These are phyloP conservation scores for Rhea americana DNA, from an alignment of 2,113 vertebrate species.

Conservation along the genomic window DNA sequence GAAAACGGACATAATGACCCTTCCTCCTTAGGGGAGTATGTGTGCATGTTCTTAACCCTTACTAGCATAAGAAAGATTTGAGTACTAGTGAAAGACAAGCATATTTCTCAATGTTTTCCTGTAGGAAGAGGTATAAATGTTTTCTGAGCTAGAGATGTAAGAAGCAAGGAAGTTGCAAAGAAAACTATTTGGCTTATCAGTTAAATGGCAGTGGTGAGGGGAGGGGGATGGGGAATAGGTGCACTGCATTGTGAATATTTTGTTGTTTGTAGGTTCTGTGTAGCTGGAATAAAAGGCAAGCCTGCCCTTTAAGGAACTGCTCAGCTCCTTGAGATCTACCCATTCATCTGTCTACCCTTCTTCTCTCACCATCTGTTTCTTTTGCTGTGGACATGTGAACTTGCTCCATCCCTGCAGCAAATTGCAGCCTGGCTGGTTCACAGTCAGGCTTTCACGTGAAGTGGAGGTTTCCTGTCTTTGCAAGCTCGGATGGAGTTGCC, in stretches of 20 bases:
- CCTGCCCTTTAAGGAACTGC: conserved; percentile 40
- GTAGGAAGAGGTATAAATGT: background rate
- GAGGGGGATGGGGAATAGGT: background rate
- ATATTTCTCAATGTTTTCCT: background rate
- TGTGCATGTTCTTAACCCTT: background rate
- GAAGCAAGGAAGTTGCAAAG: background rate
- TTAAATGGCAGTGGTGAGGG: background rate
- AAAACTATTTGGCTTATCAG: background rate
- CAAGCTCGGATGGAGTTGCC: background rate
- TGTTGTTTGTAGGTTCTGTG: background rate
- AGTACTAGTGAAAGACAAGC: background rate
- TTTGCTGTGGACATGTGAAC: conserved; percentile 24
- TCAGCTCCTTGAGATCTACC: conserved; percentile 13
- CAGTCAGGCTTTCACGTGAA: background rate
- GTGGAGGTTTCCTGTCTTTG: background rate
- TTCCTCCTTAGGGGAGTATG: background rate
- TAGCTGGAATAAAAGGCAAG: background rate
- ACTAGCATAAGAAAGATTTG: background rate
- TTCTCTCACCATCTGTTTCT: conserved; percentile 58
- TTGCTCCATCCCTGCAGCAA: conserved; percentile 55
- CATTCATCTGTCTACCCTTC: conserved; percentile 30
- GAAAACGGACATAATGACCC: background rate
- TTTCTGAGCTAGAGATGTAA: background rate
- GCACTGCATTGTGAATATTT: background rate
- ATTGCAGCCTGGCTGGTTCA: conserved; percentile 28